These are phyloP conservation scores for Pygoscelis adeliae DNA, from an alignment of 2,113 vertebrate genomes.

Conservation along the genomic window DNA sequence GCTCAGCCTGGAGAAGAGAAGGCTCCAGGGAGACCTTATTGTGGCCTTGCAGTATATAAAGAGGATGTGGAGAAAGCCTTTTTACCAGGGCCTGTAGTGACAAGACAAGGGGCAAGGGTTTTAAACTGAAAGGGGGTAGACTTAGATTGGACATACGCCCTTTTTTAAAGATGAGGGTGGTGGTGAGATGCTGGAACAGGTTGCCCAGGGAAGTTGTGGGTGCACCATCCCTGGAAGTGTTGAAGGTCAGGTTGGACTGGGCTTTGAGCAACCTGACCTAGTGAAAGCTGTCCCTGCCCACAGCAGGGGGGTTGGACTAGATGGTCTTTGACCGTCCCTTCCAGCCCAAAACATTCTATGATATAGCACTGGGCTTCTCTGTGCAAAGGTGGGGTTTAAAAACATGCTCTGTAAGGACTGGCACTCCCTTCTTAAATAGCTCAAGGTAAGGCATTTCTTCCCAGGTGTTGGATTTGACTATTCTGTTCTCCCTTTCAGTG, in stretches of 20 bases:
- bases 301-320: neutral
- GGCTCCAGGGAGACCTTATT: neutral
- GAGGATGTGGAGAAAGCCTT: neutral
- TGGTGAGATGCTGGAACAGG: neutral
- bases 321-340: neutral
- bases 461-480: neutral
- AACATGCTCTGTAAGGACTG: neutral
- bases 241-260: neutral
- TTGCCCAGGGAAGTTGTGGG: neutral
- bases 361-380: neutral
- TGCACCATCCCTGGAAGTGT: neutral
- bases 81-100: neutral
- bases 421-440: neutral
- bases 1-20: neutral
- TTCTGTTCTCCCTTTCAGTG: neutral
- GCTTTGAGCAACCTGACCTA: neutral
- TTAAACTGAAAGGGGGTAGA: neutral
- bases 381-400: neutral
- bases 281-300: neutral
- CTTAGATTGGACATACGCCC: rapidly evolving
- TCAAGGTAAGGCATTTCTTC: neutral
- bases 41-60: neutral
- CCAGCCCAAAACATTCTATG: neutral
- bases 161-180: neutral
- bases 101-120: neutral